Conservation (phyloP, 1,140 invertebrate species). For the Camponotus vicinus region DNA sequence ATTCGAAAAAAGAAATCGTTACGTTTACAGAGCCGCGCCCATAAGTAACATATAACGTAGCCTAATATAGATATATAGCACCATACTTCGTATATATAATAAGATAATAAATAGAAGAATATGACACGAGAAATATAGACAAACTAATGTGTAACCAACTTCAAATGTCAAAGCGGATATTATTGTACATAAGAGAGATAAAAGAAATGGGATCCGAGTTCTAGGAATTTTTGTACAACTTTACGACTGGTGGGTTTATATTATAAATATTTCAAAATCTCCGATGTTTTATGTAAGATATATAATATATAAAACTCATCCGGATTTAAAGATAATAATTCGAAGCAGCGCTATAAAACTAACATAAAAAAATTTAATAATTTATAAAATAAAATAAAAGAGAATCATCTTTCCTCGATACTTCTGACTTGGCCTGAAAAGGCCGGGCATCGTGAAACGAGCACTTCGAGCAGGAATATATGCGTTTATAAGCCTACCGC, state of each 20-base stretch:
- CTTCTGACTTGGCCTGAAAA: neutral
- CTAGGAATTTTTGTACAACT: neutral
- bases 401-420: neutral
- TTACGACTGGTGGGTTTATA: neutral
- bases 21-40: constrained; percentile 48
- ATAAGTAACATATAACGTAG: constrained; percentile 26
- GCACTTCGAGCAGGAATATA: neutral
- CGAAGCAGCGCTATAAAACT: neutral
- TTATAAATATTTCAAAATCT: neutral
- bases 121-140: constrained; percentile 15
- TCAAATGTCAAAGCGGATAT: constrained; percentile 49
- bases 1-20: constrained; percentile 55
- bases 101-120: constrained; percentile 40
- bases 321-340: neutral
- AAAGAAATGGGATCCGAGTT: neutral
- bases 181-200: constrained; percentile 26
- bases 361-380: neutral
- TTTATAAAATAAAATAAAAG: constrained; percentile 1
- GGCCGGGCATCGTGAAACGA: neutral
- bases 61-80: neutral
- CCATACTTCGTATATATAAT: constrained; percentile 25
- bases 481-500: constrained; percentile 32
- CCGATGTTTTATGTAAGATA: neutral
- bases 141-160: constrained; percentile 25
- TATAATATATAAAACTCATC: neutral